Conservation (phyloP, 2,888 invertebrate genomes). For the Trissonchulus latispiculum region DNA sequence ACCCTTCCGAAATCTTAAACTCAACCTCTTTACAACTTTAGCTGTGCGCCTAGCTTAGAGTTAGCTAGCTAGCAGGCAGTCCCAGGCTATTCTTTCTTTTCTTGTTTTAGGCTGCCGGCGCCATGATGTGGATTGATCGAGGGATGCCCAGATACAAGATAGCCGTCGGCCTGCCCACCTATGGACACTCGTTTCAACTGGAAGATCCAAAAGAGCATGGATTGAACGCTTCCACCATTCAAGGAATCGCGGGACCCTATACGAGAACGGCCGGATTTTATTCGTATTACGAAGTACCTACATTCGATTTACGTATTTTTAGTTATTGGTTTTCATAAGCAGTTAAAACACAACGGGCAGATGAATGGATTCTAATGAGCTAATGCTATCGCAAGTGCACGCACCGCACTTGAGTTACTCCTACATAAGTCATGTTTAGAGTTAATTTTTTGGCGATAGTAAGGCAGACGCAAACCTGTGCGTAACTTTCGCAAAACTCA, state of each 20-base stretch:
- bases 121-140: constrained; percentile 26
- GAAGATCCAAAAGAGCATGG: constrained; percentile 55
- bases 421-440: too few relatives aligned
- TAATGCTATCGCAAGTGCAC: too few relatives aligned
- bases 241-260: constrained; percentile 54
- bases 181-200: constrained; percentile 36
- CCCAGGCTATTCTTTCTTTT: too few relatives aligned
- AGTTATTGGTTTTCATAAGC: background rate
- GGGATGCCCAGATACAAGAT: constrained; percentile 33
- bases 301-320: background rate
- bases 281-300: constrained; percentile 51
- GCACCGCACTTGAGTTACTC: too few relatives aligned
- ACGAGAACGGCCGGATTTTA: constrained; percentile 57
- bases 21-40: too few relatives aligned
- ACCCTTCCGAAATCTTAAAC: too few relatives aligned
- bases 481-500: too few relatives aligned
- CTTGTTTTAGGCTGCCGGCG: constrained; percentile 28
- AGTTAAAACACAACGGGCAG: background rate
- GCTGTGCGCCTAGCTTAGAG: too few relatives aligned
- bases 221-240: constrained; percentile 61
- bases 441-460: too few relatives aligned
- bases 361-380: background rate
- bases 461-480: too few relatives aligned
- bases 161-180: constrained; percentile 36
- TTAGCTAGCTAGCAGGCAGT: too few relatives aligned